Evolutionary conservation across 37 sponge, comb jelly and placozoan genomes (phyloP).

Genomic region (Ephydatia muelleri): DNA sequence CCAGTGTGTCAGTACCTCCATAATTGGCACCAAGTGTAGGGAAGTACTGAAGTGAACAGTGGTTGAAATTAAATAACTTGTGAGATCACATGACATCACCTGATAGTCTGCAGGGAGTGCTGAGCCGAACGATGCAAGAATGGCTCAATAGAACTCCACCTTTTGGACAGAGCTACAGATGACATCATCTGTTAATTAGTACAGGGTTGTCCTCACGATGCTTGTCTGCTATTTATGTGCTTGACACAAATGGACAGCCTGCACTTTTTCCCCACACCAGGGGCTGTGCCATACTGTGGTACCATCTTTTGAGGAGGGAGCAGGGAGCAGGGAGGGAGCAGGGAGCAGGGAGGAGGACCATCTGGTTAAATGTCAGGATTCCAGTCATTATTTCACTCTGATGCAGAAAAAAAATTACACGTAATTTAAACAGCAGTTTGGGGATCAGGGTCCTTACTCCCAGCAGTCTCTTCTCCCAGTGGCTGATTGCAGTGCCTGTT

Average conservation of each 20-base stretch:
- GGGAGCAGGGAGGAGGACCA: not conserved
- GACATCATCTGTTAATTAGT: not conserved
- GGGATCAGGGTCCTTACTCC: slow-evolving; percentile 32
- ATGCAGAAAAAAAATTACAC: not conserved
- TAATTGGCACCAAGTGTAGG: not conserved
- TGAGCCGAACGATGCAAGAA: not conserved
- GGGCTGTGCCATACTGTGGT: slow-evolving; percentile 41
- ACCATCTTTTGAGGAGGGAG: slow-evolving; percentile 51
- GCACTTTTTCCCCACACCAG: slow-evolving; percentile 54
- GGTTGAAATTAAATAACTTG: not conserved
- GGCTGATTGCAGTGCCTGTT: slow-evolving; percentile 50
- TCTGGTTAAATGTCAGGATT: slow-evolving; percentile 51
- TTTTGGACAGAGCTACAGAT: not conserved
- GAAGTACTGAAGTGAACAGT: slow-evolving; percentile 55
- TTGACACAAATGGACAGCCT: slow-evolving; percentile 57
- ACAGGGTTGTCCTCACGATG: not conserved
- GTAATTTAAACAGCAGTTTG: not conserved
- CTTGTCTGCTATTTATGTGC: slow-evolving; percentile 15
- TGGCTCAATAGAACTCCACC: slow-evolving; percentile 13
- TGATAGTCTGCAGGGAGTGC: slow-evolving; percentile 17
- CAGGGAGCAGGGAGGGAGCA: not conserved
- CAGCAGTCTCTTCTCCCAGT: slow-evolving; percentile 85
- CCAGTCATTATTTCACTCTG: slow-evolving; percentile 92
- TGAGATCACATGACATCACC: not conserved
- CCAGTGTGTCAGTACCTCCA: slow-evolving; percentile 55